A percentile compares a stretch with the other conserved stretches of the same genome.
These are phyloP conservation scores for Mionectes macconnelli DNA, from an alignment of 2,113 vertebrate species.

Conservation along the genomic window DNA sequence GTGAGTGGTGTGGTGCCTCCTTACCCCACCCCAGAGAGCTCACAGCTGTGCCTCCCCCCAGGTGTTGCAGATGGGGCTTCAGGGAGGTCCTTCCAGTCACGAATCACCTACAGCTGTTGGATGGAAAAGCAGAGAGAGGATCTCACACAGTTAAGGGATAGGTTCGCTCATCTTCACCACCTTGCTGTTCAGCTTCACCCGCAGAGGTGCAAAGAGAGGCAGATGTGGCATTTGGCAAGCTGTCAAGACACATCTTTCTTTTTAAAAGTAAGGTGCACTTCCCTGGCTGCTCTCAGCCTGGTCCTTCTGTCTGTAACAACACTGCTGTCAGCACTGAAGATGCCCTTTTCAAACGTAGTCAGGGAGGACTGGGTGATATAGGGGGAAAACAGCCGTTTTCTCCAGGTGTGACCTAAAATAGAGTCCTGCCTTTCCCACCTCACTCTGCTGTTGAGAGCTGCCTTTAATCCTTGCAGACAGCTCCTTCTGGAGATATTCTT, in stretches of 20 bases:
- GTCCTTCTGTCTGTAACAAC: conserved; percentile 48
- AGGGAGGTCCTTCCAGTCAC: not conserved
- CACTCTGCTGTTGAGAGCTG: not conserved
- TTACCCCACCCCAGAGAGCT: not conserved
- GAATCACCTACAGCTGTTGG: conserved; percentile 39
- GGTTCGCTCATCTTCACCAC: conserved; percentile 35
- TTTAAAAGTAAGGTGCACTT: conserved; percentile 39
- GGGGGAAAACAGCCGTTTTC: not conserved
- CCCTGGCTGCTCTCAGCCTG: conserved; percentile 14
- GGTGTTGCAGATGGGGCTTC: conserved; percentile 22
- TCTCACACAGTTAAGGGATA: conserved; percentile 47
- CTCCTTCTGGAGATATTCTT: not conserved
- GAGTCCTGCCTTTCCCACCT: not conserved
- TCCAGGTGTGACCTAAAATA: not conserved
- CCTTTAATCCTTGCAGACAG: not conserved
- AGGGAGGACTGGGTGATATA: not conserved
- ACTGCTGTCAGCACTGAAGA: not conserved
- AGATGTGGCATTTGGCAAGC: conserved; percentile 71
- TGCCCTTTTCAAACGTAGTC: conserved; percentile 3
- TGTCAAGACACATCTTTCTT: conserved; percentile 60
- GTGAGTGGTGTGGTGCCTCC: not conserved
- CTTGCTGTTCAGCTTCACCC: conserved; percentile 60
- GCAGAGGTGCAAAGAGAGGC: conserved; percentile 68
- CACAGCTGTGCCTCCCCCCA: conserved; percentile 45
- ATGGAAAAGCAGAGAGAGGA: not conserved